phyloP scores from a whole-genome alignment of 2,113 vertebrate genomes.

The Ictalurus punctatus region DNA sequence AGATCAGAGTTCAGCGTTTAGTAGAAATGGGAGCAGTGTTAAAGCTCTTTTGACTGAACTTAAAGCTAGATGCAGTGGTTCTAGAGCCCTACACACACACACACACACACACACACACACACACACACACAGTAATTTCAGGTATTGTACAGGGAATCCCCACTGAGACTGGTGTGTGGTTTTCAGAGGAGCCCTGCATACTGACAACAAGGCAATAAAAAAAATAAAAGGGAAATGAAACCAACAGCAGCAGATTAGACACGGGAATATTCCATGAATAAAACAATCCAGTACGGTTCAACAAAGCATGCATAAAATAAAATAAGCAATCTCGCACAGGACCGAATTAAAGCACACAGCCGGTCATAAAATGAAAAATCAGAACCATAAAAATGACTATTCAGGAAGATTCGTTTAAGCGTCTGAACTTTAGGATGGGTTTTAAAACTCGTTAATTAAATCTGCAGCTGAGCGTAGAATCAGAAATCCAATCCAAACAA shows the following conservation, averaged over 20 bases:
- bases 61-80: background rate
- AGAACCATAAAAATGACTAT: background rate
- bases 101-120: background rate
- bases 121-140: background rate
- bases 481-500: background rate
- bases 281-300: background rate
- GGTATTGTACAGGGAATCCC: slow-evolving; percentile 9
- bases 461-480: background rate
- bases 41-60: background rate
- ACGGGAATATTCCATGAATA: background rate
- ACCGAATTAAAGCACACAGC: background rate
- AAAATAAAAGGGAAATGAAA: background rate
- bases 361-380: no score
- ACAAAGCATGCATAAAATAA: background rate
- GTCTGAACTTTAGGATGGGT: no score
- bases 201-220: background rate
- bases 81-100: no score
- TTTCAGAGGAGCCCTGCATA: background rate
- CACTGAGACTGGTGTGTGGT: background rate
- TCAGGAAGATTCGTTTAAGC: background rate
- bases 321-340: background rate
- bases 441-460: background rate
- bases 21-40: background rate
- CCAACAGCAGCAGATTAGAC: slow-evolving; percentile 3
- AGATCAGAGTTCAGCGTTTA: background rate